A percentile compares a stretch with the other conserved stretches of the same genome.
Evolutionary conservation across 2,888 invertebrate species (phyloP).

Genomic region (Calephelis perditalis): DNA sequence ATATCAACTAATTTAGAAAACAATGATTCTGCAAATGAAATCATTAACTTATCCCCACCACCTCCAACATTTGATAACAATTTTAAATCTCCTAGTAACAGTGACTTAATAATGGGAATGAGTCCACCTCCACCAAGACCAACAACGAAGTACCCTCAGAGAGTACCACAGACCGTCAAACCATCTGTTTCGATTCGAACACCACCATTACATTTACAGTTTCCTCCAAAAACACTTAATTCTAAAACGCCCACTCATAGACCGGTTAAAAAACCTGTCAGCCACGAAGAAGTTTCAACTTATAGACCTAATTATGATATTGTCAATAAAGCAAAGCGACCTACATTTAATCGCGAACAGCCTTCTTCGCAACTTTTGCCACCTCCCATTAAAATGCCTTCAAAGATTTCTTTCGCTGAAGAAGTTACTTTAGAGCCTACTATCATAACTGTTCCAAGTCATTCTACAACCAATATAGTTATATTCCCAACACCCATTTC

Average conservation of each 20-base stretch:
- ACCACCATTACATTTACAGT: slow-evolving; percentile 52
- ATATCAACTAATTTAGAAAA: slow-evolving; percentile 44
- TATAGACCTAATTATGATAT: slow-evolving; percentile 62
- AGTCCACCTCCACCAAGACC: slow-evolving; percentile 70
- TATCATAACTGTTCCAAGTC: not conserved
- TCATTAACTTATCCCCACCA: slow-evolving; percentile 72
- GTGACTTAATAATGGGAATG: slow-evolving; percentile 76
- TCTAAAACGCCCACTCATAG: slow-evolving; percentile 50
- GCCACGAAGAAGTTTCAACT: slow-evolving; percentile 62
- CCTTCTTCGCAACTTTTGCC: slow-evolving; percentile 62
- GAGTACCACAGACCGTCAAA: slow-evolving; percentile 48
- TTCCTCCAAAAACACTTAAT: slow-evolving; percentile 53
- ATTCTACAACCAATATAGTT: slow-evolving; percentile 39
- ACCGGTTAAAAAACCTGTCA: slow-evolving; percentile 52
- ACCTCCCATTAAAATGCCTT: slow-evolving; percentile 51
- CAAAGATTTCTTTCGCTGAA: slow-evolving; percentile 32
- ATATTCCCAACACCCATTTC: slow-evolving; percentile 66
- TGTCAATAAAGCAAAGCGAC: slow-evolving; percentile 57
- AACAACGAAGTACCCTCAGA: slow-evolving; percentile 45
- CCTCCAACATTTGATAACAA: slow-evolving; percentile 63
- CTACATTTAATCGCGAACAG: slow-evolving; percentile 52
- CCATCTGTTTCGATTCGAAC: slow-evolving; percentile 53
- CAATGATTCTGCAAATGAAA: slow-evolving; percentile 58
- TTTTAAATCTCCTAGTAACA: slow-evolving; percentile 61
- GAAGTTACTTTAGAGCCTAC: slow-evolving; percentile 5